Evolutionary conservation across 1,140 invertebrate genomes (phyloP).

Genomic region (Oryzaephilus surinamensis): DNA sequence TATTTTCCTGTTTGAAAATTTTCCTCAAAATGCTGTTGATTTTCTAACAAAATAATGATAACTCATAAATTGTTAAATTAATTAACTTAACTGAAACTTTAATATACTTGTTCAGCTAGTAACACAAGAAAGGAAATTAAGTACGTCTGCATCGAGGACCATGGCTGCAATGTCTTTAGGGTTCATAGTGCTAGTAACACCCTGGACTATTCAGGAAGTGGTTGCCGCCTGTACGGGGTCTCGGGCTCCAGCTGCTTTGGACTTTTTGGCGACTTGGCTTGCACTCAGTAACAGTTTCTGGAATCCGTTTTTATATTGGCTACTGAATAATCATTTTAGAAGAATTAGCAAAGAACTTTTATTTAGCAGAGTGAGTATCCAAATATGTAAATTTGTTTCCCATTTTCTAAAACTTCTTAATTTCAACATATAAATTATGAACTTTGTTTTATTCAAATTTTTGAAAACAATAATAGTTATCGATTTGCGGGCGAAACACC

Average conservation of each 20-base stretch:
- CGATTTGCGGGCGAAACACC: too few relatives aligned
- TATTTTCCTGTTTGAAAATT: too few relatives aligned
- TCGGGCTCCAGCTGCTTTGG: slow-evolving; percentile 63
- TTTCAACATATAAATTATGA: too few relatives aligned
- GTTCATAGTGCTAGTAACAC: slow-evolving; percentile 80
- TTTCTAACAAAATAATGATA: too few relatives aligned
- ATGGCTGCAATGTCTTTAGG: slow-evolving; percentile 81
- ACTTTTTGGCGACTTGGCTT: slow-evolving; percentile 75
- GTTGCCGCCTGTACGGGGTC: slow-evolving; percentile 76
- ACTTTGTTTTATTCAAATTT: too few relatives aligned
- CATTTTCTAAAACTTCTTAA: too few relatives aligned
- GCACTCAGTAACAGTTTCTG: slow-evolving; percentile 78
- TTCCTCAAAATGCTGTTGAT: too few relatives aligned
- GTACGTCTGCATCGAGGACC: slow-evolving; percentile 66
- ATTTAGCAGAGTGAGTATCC: slow-evolving; percentile 61
- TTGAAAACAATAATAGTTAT: too few relatives aligned
- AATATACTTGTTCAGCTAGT: slow-evolving; percentile 49
- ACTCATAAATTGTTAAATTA: too few relatives aligned
- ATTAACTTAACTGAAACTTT: too few relatives aligned
- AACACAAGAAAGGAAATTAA: slow-evolving; percentile 60
- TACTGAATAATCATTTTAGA: slow-evolving; percentile 73
- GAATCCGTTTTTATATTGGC: slow-evolving; percentile 82
- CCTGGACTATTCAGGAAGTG: slow-evolving; percentile 80
- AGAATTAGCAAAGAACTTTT: slow-evolving; percentile 64
- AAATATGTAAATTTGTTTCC: too few relatives aligned